Conservation (phyloP, 2,113 vertebrate genomes). For the Atherinomorus stipes region DNA sequence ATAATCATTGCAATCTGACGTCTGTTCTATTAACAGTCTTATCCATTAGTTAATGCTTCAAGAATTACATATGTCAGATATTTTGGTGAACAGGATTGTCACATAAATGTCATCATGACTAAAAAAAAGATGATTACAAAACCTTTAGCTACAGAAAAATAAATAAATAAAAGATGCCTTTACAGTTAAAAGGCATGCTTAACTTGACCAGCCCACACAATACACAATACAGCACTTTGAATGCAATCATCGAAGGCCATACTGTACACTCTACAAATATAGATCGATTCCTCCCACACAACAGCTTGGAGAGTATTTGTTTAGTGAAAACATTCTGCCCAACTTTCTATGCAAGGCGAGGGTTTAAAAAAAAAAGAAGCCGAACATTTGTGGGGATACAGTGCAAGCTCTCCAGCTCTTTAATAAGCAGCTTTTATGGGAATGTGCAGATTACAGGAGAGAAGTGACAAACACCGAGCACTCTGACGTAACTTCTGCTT, state of each 20-base stretch:
- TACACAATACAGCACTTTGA: neutral
- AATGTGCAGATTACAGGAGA: slow-evolving; percentile 57
- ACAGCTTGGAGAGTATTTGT: slow-evolving; percentile 25
- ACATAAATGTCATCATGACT: no score
- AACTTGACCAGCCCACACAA: neutral
- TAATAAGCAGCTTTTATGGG: slow-evolving; percentile 57
- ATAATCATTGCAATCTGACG: neutral
- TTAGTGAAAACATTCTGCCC: slow-evolving; percentile 18
- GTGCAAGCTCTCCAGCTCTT: slow-evolving; percentile 23
- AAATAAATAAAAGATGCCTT: no score
- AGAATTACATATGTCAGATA: slow-evolving; percentile 2
- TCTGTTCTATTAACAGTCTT: slow-evolving; percentile 25
- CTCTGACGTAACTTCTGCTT: slow-evolving; percentile 15
- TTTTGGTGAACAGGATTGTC: no score
- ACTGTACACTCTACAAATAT: slow-evolving; percentile 15
- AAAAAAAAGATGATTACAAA: no score
- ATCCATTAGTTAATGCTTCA: neutral
- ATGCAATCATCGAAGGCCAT: neutral
- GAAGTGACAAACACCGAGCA: slow-evolving; percentile 25
- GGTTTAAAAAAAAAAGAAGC: neutral
- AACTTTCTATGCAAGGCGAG: slow-evolving; percentile 4
- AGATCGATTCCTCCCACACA: slow-evolving; percentile 24
- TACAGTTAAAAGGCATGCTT: neutral
- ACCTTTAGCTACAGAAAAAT: no score
- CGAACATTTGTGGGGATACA: neutral